A percentile compares a stretch with the other conserved stretches of the same genome.
Conservation (phyloP, 1,140 invertebrate genomes). For the Conopomorpha cramerella region DNA sequence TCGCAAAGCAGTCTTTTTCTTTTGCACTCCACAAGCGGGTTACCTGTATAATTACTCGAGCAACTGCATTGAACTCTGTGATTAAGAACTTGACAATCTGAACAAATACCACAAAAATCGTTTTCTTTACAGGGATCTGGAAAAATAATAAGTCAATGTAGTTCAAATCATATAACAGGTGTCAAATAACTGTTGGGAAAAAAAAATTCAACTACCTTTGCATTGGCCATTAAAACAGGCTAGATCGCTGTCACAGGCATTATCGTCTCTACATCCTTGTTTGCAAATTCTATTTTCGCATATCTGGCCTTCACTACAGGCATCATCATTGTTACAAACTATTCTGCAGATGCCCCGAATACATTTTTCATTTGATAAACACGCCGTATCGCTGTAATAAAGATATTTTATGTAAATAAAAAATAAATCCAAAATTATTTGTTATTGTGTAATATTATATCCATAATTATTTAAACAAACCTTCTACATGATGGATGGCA, state of each 20-base stretch:
- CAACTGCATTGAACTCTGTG: conserved; percentile 85
- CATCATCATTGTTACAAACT: conserved; percentile 82
- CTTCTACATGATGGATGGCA: conserved; percentile 77
- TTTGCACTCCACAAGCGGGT: conserved; percentile 76
- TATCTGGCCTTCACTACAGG: conserved; percentile 80
- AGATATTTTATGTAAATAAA: too few species aligned
- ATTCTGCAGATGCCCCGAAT: conserved; percentile 78
- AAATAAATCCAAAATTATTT: neutral
- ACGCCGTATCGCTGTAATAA: conserved; percentile 73
- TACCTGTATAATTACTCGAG: conserved; percentile 77
- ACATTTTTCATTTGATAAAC: conserved; percentile 83
- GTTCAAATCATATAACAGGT: neutral
- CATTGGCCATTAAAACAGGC: conserved; percentile 84
- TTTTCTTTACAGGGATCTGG: conserved; percentile 75
- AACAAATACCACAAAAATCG: conserved; percentile 80
- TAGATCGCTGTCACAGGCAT: conserved; percentile 72
- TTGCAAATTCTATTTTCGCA: conserved; percentile 86
- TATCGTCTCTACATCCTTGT: conserved; percentile 81
- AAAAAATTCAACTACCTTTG: conserved; percentile 57
- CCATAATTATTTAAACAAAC: too few species aligned
- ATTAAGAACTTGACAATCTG: conserved; percentile 79
- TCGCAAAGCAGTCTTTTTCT: conserved; percentile 64
- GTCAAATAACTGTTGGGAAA: neutral
- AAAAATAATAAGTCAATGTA: conserved; percentile 15
- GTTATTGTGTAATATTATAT: too few species aligned